These are phyloP conservation scores for Trichomalopsis sarcophagae DNA, from an alignment of 1,140 invertebrate genomes.

Conservation along the genomic window DNA sequence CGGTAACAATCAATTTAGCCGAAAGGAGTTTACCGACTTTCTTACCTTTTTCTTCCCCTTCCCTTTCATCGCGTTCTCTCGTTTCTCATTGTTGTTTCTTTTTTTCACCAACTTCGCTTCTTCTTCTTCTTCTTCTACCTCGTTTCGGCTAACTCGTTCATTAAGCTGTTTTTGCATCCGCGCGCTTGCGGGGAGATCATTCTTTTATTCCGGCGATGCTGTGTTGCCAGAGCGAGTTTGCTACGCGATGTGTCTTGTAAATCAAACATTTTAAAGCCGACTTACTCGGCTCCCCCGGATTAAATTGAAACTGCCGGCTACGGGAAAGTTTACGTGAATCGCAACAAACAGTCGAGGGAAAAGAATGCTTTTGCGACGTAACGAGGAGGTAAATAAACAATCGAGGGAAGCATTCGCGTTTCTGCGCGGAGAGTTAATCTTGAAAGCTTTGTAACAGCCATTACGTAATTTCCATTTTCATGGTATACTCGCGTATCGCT, in stretches of 20 bases:
- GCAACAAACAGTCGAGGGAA: neutral
- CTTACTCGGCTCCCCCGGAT: neutral
- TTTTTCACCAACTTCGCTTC: neutral
- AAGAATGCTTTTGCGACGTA: neutral
- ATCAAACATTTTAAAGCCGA: neutral
- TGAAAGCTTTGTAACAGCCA: neutral
- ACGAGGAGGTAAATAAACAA: neutral
- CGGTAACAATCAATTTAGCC: conserved; percentile 52
- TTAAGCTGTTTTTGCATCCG: conserved; percentile 50
- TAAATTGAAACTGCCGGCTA: neutral
- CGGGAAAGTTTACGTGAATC: neutral
- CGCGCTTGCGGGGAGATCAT: neutral
- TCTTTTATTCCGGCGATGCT: neutral
- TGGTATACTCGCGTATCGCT: too few species aligned
- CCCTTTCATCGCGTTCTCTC: neutral
- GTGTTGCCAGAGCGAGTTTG: neutral
- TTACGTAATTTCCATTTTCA: neutral
- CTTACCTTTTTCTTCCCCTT: neutral
- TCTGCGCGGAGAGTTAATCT: neutral
- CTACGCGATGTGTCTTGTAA: neutral
- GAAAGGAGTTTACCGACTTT: conserved; percentile 47
- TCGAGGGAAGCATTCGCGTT: neutral
- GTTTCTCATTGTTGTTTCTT: neutral
- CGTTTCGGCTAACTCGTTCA: conserved; percentile 22
- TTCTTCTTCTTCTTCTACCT: neutral